Conservation (phyloP, 2,797 vertebrate species). For the Apodemus agrarius region DNA sequence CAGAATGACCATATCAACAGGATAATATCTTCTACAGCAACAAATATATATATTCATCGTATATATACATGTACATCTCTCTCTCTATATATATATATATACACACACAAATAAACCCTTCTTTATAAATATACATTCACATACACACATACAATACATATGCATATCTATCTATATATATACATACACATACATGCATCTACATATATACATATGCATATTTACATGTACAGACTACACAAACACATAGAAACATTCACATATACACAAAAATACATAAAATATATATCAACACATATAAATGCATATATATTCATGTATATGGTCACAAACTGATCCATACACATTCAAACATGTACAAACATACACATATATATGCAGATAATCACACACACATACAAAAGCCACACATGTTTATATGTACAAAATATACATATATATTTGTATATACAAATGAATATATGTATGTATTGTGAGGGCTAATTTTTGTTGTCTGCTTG, state of each 20-base stretch:
- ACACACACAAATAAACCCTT: neutral
- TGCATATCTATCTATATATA: neutral
- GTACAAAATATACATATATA: neutral
- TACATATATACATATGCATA: neutral
- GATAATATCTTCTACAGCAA: neutral
- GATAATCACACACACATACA: neutral
- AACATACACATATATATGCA: neutral
- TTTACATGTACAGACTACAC: neutral
- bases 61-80: neutral
- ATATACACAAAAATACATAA: neutral
- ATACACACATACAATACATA: neutral
- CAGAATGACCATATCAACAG: constrained; percentile 18
- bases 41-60: neutral
- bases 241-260: neutral
- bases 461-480: neutral
- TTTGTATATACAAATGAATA: neutral
- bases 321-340: too few relatives aligned
- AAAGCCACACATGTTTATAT: neutral
- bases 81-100: neutral
- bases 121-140: neutral
- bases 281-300: neutral
- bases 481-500: neutral
- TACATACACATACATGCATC: neutral
- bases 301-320: neutral
- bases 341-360: neutral